Evolutionary conservation across 2,113 vertebrate genomes (phyloP).

Genomic region (Cheirogaleus medius): DNA sequence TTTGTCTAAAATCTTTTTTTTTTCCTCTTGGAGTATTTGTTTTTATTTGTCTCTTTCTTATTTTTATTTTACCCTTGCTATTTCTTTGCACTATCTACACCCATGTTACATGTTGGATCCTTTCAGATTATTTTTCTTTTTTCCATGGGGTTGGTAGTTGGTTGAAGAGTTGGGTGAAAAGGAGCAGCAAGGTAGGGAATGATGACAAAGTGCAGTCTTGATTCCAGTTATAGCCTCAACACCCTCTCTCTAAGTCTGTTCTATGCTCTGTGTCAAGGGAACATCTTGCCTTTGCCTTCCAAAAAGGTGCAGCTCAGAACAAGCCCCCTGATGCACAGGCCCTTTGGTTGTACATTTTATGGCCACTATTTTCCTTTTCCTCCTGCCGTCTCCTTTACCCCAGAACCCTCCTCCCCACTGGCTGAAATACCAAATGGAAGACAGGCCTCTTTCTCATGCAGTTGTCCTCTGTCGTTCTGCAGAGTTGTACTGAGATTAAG

Average conservation of each 20-base stretch:
- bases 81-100: background rate
- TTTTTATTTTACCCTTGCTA: background rate
- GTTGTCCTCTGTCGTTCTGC: background rate
- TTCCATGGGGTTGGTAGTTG: background rate
- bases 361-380: background rate
- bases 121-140: background rate
- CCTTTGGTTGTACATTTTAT: background rate
- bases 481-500: background rate
- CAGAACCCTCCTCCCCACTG: rapidly evolving
- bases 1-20: background rate
- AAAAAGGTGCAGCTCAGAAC: background rate
- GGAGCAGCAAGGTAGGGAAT: background rate
- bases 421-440: no score
- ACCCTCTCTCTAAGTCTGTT: no score
- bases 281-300: background rate
- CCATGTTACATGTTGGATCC: background rate
- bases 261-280: background rate
- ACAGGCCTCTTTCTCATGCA: rapidly evolving
- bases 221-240: background rate
- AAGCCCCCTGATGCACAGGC: background rate
- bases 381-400: background rate
- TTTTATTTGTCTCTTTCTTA: background rate
- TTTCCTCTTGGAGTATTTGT: background rate
- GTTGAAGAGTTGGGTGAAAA: background rate
- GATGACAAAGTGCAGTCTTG: no score